phyloP scores from a whole-genome alignment of 2,797 vertebrate genomes.

The Peromyscus melanophrys region DNA sequence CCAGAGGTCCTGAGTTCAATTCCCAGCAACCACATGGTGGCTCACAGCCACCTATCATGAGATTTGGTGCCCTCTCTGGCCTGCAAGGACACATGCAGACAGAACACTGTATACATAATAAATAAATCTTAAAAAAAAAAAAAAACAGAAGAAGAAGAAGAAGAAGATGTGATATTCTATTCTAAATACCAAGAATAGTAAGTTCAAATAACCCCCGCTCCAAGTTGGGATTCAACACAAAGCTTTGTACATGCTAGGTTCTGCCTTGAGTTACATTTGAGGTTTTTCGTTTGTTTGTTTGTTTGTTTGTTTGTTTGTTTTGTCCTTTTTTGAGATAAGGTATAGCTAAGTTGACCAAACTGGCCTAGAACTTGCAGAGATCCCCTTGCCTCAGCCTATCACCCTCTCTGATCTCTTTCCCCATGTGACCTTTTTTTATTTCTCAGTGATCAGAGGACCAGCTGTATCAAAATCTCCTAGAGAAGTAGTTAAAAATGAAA shows the following conservation, averaged over 20 bases:
- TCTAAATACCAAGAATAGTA: background rate
- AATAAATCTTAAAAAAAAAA: no score
- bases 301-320: background rate
- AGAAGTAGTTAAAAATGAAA: background rate
- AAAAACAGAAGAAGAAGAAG: no score
- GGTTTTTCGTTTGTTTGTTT: background rate
- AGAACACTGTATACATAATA: no score
- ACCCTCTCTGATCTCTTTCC: background rate
- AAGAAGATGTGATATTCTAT: background rate
- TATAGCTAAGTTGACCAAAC: background rate
- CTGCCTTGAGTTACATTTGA: background rate
- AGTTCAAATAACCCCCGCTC: background rate
- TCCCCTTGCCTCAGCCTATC: background rate
- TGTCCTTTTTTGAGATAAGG: background rate
- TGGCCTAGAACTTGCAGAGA: background rate
- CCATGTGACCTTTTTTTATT: background rate
- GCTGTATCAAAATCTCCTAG: background rate
- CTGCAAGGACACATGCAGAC: no score
- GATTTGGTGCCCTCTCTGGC: no score
- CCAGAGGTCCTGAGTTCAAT: no score
- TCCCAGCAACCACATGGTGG: no score
- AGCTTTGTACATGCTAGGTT: background rate
- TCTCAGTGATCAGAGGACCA: background rate
- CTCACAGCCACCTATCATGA: no score
- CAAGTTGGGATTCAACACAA: background rate